Evolutionary conservation across 1,140 invertebrate species (phyloP).

Genomic region (Agrypnia vestita): DNA sequence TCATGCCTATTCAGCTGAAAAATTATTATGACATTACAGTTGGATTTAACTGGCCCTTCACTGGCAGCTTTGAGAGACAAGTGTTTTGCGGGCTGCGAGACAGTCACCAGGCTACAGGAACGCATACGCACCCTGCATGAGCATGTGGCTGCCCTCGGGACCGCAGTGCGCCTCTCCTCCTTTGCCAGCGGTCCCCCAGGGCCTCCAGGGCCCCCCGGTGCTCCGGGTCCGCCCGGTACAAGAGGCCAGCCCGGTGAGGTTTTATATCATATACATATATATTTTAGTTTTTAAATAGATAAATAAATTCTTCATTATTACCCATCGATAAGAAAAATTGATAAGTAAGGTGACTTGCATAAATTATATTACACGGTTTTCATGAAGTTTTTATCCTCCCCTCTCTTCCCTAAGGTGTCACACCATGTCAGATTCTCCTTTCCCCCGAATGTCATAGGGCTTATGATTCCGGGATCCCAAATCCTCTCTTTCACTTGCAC

Average conservation of each 20-base stretch:
- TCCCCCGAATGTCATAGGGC: no score
- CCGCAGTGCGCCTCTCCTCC: slow-evolving; percentile 74
- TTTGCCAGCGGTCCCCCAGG: slow-evolving; percentile 73
- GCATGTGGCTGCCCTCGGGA: slow-evolving; percentile 74
- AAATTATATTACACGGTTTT: no score
- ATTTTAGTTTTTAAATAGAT: slow-evolving; percentile 4
- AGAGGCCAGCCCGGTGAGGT: slow-evolving; percentile 13
- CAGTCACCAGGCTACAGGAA: slow-evolving; percentile 73
- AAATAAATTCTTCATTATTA: no score
- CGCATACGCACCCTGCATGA: slow-evolving; percentile 75
- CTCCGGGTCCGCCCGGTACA: slow-evolving; percentile 63
- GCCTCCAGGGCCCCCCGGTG: slow-evolving; percentile 68
- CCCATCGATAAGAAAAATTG: no score
- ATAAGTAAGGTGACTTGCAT: no score
- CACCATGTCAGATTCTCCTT: no score
- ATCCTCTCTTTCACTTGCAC: no score
- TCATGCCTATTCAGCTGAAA: no score
- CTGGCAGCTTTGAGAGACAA: slow-evolving; percentile 69
- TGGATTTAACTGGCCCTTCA: slow-evolving; percentile 56
- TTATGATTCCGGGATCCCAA: no score
- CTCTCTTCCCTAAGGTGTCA: no score
- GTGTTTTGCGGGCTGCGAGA: slow-evolving; percentile 77
- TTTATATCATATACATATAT: not conserved
- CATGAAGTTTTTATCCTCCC: no score
- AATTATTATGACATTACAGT: slow-evolving; percentile 7